Conservation (phyloP, 2,888 invertebrate species). For the Drosophila atripex region DNA sequence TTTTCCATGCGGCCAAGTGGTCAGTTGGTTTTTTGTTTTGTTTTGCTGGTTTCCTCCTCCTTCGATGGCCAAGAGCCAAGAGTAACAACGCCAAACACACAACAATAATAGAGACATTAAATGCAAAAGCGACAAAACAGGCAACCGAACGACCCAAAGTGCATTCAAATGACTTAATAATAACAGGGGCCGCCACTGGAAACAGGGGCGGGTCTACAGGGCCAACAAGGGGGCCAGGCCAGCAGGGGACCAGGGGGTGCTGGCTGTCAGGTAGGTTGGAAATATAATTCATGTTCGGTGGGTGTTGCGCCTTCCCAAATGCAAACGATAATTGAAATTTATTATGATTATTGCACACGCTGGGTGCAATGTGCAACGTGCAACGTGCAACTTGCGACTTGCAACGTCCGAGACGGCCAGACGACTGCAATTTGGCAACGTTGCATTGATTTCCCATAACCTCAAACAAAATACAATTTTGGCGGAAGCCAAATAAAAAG, state of each 20-base stretch:
- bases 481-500: not conserved
- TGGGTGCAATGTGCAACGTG: conserved; percentile 47
- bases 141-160: conserved; percentile 60
- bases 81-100: conserved; percentile 70
- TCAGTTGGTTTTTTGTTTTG: not conserved
- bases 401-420: conserved; percentile 8
- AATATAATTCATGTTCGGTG: conserved; percentile 63
- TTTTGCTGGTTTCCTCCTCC: not conserved
- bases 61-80: conserved; percentile 52
- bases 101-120: conserved; percentile 78
- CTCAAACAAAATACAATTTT: conserved; percentile 6
- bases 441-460: conserved; percentile 44
- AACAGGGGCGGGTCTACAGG: not conserved
- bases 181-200: conserved; percentile 41
- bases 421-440: conserved; percentile 73
- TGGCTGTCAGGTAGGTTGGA: conserved; percentile 10
- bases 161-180: conserved; percentile 80
- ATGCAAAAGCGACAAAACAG: conserved; percentile 55
- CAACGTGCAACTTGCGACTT: conserved; percentile 42
- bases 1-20: conserved; percentile 32
- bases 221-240: too few species aligned
- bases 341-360: conserved; percentile 82
- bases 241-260: not conserved
- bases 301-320: conserved; percentile 37
- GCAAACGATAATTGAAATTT: conserved; percentile 83